These are phyloP conservation scores for Portunus trituberculatus DNA, from an alignment of 1,140 invertebrate species.

Conservation along the genomic window DNA sequence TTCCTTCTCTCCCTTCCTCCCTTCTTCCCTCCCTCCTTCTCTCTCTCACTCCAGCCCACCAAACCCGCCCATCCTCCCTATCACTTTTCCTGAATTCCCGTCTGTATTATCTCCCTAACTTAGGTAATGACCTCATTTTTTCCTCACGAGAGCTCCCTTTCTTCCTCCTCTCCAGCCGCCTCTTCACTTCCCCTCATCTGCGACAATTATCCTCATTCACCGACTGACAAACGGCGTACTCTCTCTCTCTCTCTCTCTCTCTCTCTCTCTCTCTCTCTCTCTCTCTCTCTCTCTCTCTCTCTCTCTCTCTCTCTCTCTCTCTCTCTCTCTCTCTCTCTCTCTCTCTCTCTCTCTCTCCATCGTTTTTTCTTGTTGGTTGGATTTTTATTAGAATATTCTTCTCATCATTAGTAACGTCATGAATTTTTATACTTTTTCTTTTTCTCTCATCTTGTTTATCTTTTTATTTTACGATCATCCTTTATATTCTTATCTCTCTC, in stretches of 20 bases:
- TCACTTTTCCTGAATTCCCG: background rate
- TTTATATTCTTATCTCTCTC: too few species aligned
- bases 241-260: background rate
- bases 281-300: too few species aligned
- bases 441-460: too few species aligned
- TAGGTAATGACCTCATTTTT: background rate
- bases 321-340: too few species aligned
- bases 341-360: too few species aligned
- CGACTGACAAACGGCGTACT: background rate
- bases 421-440: too few species aligned
- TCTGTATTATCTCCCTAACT: constrained; percentile 17
- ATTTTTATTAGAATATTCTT: too few species aligned
- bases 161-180: background rate
- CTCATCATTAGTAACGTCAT: too few species aligned
- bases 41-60: background rate
- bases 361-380: too few species aligned
- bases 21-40: background rate
- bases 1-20: background rate
- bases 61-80: background rate
- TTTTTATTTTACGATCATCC: too few species aligned
- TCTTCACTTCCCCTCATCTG: background rate
- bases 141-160: background rate
- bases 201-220: background rate
- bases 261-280: too few species aligned
- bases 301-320: too few species aligned